Evolutionary conservation across 1,140 invertebrate species (phyloP).

Genomic region (Pseudomyrmex dendroicus): DNA sequence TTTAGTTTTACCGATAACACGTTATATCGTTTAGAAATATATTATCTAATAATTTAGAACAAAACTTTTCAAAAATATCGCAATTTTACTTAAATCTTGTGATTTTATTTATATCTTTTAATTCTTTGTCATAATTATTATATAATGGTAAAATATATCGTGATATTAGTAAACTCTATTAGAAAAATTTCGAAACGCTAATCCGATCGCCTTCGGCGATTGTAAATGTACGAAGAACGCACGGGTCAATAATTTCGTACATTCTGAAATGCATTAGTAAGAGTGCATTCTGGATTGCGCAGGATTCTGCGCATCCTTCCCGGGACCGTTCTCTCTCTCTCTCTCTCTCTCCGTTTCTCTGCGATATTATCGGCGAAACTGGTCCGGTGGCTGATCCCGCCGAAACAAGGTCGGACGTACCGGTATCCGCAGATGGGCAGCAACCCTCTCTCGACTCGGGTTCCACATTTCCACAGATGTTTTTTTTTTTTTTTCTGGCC

Average conservation of each 20-base stretch:
- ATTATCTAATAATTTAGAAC: too few relatives aligned
- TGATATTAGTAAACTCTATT: too few relatives aligned
- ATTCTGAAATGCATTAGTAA: conserved; percentile 12
- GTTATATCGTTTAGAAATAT: too few relatives aligned
- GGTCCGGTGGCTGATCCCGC: neutral
- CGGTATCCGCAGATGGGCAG: neutral
- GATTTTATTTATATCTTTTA: too few relatives aligned
- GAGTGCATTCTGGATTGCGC: neutral
- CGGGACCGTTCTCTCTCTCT: neutral
- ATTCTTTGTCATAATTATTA: too few relatives aligned
- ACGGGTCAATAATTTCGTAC: neutral
- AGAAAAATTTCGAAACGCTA: too few relatives aligned
- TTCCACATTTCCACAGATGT: conserved; percentile 29
- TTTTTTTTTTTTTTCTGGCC: conserved; percentile 56
- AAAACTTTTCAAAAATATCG: too few relatives aligned
- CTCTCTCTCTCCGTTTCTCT: neutral
- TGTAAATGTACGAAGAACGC: conserved; percentile 3
- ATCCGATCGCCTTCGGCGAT: neutral
- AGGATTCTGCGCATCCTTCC: conserved; percentile 22
- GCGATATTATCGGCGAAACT: conserved; percentile 46
- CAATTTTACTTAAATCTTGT: too few relatives aligned
- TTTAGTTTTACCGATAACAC: neutral
- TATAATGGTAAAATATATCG: too few relatives aligned
- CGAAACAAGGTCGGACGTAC: conserved; percentile 30
- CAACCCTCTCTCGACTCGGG: conserved; percentile 9